A percentile compares a stretch with the other conserved stretches of the same genome.
These are phyloP conservation scores for Riptortus pedestris DNA, from an alignment of 1,140 invertebrate genomes.

Conservation along the genomic window DNA sequence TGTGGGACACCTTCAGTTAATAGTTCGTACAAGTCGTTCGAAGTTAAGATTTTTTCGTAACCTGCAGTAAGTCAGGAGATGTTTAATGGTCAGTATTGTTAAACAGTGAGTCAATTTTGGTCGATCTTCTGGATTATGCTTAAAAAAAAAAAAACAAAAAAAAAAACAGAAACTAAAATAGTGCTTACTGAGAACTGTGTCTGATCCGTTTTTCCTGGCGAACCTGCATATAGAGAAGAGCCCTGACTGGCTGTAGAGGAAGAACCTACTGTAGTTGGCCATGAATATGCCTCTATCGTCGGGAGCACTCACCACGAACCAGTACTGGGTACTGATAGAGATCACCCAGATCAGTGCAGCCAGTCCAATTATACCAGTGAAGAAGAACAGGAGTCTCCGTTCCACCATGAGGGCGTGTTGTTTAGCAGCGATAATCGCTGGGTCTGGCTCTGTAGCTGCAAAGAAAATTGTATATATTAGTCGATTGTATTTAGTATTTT, in stretches of 20 bases:
- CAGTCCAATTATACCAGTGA: slow-evolving; percentile 54
- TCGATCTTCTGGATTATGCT: too few species aligned
- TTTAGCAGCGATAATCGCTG: not conserved
- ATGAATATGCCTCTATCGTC: slow-evolving; percentile 45
- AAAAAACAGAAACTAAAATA: too few species aligned
- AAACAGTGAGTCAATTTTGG: too few species aligned
- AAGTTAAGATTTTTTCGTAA: too few species aligned
- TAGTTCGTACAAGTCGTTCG: too few species aligned
- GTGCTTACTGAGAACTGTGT: not conserved
- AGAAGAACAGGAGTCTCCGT: slow-evolving; percentile 54
- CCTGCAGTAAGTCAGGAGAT: too few species aligned
- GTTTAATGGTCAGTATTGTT: too few species aligned
- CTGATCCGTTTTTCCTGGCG: not conserved
- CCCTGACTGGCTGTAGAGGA: slow-evolving; percentile 51
- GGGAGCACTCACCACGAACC: slow-evolving; percentile 49
- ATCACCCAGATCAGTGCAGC: slow-evolving; percentile 59
- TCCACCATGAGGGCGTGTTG: slow-evolving; percentile 43
- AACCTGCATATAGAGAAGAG: slow-evolving; percentile 54
- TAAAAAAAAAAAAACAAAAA: too few species aligned
- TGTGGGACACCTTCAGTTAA: too few species aligned
- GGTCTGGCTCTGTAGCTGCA: not conserved
- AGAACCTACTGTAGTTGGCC: slow-evolving; percentile 44
- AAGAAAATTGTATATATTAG: too few species aligned
- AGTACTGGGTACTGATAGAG: slow-evolving; percentile 59
- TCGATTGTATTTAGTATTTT: too few species aligned